Conservation (phyloP, 2,797 vertebrate species). For the Salarias fasciatus region DNA sequence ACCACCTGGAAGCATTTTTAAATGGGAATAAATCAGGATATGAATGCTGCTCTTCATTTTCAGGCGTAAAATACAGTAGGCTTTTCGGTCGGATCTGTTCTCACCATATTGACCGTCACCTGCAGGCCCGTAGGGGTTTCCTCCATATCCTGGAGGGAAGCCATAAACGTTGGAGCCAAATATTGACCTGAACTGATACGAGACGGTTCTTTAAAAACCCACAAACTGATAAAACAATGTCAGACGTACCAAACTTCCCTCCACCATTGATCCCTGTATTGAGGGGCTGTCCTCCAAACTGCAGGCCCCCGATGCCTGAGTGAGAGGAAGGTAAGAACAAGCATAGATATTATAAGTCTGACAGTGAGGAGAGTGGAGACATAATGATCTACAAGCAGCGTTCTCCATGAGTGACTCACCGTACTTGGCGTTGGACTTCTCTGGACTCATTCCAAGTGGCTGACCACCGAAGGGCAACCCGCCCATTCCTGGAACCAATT, state of each 20-base stretch:
- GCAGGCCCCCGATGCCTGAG: constrained; percentile 73
- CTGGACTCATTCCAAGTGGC: constrained; percentile 39
- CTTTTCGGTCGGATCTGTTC: constrained; percentile 7
- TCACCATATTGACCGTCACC: constrained; percentile 67
- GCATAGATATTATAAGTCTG: neutral
- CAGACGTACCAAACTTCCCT: constrained; percentile 57
- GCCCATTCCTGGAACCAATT: constrained; percentile 57
- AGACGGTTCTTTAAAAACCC: too few relatives aligned
- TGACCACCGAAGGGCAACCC: constrained; percentile 59
- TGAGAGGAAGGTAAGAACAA: neutral
- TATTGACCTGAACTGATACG: too few relatives aligned
- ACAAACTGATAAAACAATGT: neutral
- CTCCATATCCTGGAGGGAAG: constrained; percentile 57
- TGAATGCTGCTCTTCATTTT: neutral
- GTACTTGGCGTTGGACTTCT: constrained; percentile 66
- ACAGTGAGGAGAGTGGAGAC: too few relatives aligned
- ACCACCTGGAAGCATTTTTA: constrained; percentile 28
- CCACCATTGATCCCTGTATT: constrained; percentile 39
- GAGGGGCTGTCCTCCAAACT: constrained; percentile 62
- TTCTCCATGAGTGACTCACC: constrained; percentile 55
- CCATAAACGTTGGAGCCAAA: too few relatives aligned
- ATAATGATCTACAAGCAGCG: neutral
- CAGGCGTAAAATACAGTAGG: neutral
- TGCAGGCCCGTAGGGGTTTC: constrained; percentile 47
- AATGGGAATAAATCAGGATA: neutral